Base-by-base conservation (phyloP, 1,140 invertebrate genomes). In the Bombus picipes region DNA sequence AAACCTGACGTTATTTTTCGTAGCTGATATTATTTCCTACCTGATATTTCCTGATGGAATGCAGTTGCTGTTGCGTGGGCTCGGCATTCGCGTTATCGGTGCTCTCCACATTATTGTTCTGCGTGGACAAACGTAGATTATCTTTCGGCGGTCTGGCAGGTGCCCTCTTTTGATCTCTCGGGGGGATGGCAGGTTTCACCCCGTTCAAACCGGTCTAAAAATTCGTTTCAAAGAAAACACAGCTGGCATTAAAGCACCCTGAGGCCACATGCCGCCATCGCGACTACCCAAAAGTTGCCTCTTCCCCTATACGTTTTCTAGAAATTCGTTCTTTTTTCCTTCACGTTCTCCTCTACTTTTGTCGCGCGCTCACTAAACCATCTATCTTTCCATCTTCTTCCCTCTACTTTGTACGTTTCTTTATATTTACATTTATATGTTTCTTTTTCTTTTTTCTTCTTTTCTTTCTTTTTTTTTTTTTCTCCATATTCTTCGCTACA, bases 41-140 rank as follows among this genome's bases (percentile, higher is more conserved):
- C 97, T 98, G 97, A 95, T 98, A 98, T 94, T 98, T 98, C 91
- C 97, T 97, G 93, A 99, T 98, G 92, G 98, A 97, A 90, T 98
- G 97, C 92, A 98, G 95, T 94, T 99, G 98, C 89, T 98, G 98
- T 88, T 97, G 96, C 76, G 97, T 98, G 37, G 97, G 97, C 89
- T 97, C 97, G 91, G 96, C 94, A 79, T 95, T 95, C 88, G 93
- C 95, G 92, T 96, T 94, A 87, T 95, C 95, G 70, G 92, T 93
- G 73, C 89, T 96, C 15, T 97, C 97, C 88, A 95, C 91, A 89
- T 95, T 95, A 83, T 94, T 95, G 91, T 95, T 94, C 78, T 93
- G 92, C 37, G 92, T 90, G 25, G 93, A 93, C 62, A 94, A 91
- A 88, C 95, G 94, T 62, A 96, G 91, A 90, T 93, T 95, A 89